phyloP scores from a whole-genome alignment of 2,888 invertebrate genomes.

The Sphinx pinastri region DNA sequence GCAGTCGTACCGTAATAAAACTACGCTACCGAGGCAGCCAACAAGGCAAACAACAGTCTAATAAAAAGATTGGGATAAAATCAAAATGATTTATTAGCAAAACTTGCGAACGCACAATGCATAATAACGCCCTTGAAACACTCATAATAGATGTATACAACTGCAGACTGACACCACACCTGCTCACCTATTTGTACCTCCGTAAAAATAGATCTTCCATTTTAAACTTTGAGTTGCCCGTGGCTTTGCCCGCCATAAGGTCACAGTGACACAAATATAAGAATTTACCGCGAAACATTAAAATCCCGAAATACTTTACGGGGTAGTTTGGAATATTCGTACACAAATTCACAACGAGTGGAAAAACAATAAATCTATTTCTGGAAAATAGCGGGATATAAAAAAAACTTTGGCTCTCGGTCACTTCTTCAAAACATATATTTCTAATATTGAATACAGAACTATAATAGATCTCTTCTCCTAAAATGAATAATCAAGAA shows the following conservation, averaged over 20 bases:
- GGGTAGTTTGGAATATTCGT: background rate
- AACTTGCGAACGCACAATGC: conserved; percentile 11
- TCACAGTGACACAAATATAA: conserved; percentile 5
- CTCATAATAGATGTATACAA: conserved; percentile 18
- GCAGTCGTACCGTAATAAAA: too few species aligned
- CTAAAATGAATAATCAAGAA: background rate
- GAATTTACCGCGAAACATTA: background rate
- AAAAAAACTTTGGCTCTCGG: conserved; percentile 11
- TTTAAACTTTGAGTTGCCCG: conserved; percentile 21
- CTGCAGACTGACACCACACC: conserved; percentile 22
- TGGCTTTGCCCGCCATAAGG: conserved; percentile 25
- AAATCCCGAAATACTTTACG: conserved; percentile 6
- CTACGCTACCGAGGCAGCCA: too few species aligned
- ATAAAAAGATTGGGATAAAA: background rate
- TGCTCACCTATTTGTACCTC: conserved; percentile 27
- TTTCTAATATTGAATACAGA: background rate
- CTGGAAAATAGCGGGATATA: background rate
- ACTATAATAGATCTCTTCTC: background rate
- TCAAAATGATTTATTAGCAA: background rate
- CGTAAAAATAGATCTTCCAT: conserved; percentile 27
- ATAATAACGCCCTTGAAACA: conserved; percentile 12
- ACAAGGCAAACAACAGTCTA: background rate
- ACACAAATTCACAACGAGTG: background rate
- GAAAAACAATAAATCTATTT: conserved; percentile 17
- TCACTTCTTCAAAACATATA: background rate